These are phyloP conservation scores for Serilophus lunatus DNA, from an alignment of 2,113 vertebrate species.

Conservation along the genomic window DNA sequence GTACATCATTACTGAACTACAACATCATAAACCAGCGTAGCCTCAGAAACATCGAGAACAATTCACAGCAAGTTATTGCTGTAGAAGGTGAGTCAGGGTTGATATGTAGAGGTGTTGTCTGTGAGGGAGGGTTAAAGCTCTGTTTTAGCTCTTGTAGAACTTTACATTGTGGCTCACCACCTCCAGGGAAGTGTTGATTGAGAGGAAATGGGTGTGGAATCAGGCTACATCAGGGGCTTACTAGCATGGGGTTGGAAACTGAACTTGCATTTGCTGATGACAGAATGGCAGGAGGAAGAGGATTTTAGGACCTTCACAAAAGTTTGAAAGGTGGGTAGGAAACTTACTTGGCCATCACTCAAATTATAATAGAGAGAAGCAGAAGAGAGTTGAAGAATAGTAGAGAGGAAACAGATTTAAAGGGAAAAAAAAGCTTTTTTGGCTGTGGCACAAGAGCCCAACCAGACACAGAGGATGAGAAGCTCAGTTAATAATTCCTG, in stretches of 20 bases:
- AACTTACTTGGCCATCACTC: background rate
- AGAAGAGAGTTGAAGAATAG: background rate
- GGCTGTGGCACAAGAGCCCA: background rate
- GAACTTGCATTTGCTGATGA: background rate
- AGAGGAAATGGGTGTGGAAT: background rate
- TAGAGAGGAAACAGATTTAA: background rate
- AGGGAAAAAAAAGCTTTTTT: background rate
- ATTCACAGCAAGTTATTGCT: background rate
- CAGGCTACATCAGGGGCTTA: background rate
- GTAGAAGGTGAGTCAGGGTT: background rate
- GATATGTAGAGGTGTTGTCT: background rate
- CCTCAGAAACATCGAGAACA: background rate
- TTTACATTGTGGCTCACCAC: background rate
- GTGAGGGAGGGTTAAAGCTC: background rate
- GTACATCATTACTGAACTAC: background rate
- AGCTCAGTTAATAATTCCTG: background rate
- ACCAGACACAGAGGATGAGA: background rate
- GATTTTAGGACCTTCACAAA: background rate
- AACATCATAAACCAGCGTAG: background rate
- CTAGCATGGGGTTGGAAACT: too few relatives aligned
- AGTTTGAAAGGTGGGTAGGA: background rate
- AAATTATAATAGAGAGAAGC: background rate
- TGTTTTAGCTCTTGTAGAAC: background rate
- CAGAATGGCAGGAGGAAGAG: background rate
- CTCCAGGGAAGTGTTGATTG: accelerated